phyloP scores from a whole-genome alignment of 2,888 invertebrate species.

The Bursaphelenchus okinawaensis region DNA sequence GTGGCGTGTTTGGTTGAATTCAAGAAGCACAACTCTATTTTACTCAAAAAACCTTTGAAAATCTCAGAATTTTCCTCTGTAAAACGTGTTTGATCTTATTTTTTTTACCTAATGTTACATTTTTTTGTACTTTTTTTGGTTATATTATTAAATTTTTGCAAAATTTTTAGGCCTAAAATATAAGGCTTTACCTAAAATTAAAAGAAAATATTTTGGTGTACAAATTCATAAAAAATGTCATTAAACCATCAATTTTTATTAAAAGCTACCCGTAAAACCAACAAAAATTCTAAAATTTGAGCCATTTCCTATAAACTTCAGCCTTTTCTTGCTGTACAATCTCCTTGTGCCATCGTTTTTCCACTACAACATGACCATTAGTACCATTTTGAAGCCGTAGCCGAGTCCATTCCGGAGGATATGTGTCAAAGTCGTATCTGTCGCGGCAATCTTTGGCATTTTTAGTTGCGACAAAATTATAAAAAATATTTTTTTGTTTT shows the following conservation, averaged over 20 bases:
- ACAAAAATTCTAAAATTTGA: background rate
- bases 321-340: background rate
- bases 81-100: background rate
- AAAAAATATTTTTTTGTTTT: slow-evolving; percentile 19
- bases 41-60: background rate
- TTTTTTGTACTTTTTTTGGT: background rate
- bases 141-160: background rate
- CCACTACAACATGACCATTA: background rate
- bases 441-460: slow-evolving; percentile 17
- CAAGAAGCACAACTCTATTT: background rate
- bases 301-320: background rate
- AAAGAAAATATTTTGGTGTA: no score
- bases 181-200: no score
- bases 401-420: slow-evolving; percentile 10
- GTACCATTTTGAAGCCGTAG: background rate
- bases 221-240: no score
- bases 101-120: background rate
- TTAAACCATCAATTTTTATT: no score
- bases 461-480: slow-evolving; percentile 18
- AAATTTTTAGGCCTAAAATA: background rate
- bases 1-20: slow-evolving; percentile 33
- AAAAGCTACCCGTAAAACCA: no score
- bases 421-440: slow-evolving; percentile 13
- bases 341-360: slow-evolving; percentile 6
- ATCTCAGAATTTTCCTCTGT: background rate